phyloP scores from a whole-genome alignment of 92 coral and sea anemone species.

The Epizoanthus stellaris region DNA sequence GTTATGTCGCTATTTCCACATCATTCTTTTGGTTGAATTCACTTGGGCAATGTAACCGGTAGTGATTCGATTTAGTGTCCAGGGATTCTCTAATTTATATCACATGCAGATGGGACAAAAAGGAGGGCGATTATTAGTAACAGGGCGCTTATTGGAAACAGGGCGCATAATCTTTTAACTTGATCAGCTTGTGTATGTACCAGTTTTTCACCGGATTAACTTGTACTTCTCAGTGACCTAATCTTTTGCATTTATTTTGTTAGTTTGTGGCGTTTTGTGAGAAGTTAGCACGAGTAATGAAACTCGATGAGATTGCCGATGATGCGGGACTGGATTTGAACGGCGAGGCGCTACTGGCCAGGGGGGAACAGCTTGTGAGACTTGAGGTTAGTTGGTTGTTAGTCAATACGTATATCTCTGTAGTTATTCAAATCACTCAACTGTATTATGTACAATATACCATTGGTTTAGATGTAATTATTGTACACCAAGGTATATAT shows the following conservation, averaged over 20 bases:
- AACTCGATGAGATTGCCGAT: constrained; percentile 91
- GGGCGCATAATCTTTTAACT: background rate
- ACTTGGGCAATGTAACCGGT: too few species aligned
- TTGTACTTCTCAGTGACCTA: background rate
- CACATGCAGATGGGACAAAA: too few species aligned
- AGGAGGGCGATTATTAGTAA: too few species aligned
- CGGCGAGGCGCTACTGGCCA: constrained; percentile 95
- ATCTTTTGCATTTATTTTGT: background rate
- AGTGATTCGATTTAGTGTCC: too few species aligned
- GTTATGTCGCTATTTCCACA: too few species aligned
- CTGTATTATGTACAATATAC: background rate
- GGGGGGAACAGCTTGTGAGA: constrained; percentile 95
- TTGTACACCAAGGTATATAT: too few species aligned
- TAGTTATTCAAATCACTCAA: background rate
- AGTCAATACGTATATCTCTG: background rate
- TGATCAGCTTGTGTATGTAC: too few species aligned
- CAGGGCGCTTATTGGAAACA: background rate
- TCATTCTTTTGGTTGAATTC: too few species aligned
- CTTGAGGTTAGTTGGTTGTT: constrained; percentile 70
- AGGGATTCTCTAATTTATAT: too few species aligned
- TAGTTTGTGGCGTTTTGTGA: constrained; percentile 96
- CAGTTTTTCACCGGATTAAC: background rate
- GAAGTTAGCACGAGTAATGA: constrained; percentile 92
- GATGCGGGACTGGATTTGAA: constrained; percentile 97
- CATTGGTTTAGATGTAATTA: background rate